These are phyloP conservation scores for Cyclina sinensis DNA, from an alignment of 1,140 invertebrate genomes.

Conservation along the genomic window DNA sequence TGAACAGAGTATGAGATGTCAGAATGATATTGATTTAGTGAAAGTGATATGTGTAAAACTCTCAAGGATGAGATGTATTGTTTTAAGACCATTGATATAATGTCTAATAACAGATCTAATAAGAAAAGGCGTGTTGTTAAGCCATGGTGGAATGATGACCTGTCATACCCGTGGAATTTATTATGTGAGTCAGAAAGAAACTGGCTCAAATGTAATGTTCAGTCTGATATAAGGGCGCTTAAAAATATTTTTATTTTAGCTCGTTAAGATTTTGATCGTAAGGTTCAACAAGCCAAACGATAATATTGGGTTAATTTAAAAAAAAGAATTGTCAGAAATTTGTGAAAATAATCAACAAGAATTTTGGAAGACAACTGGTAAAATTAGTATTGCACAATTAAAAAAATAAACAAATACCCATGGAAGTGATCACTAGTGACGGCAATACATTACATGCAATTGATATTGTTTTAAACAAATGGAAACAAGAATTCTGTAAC, in stretches of 20 bases:
- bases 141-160: not conserved
- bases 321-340: not conserved
- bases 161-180: conserved; percentile 21
- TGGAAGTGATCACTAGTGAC: conserved; percentile 12
- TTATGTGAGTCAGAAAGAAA: conserved; percentile 7
- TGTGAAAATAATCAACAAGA: not conserved
- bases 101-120: too few species aligned
- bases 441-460: not conserved
- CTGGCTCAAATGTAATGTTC: conserved; percentile 36
- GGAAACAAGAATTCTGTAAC: not conserved
- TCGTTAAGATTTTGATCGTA: not conserved
- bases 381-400: not conserved
- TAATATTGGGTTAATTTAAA: not conserved
- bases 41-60: too few species aligned
- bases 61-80: too few species aligned
- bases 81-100: too few species aligned
- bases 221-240: not conserved
- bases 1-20: too few species aligned
- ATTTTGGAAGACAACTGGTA: conserved; percentile 43
- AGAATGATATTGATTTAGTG: too few species aligned
- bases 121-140: too few species aligned
- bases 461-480: not conserved
- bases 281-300: not conserved
- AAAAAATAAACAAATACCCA: not conserved
- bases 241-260: conserved; percentile 1